These are phyloP conservation scores for Neotoxoptera formosana DNA, from an alignment of 1,140 invertebrate genomes.

Conservation along the genomic window DNA sequence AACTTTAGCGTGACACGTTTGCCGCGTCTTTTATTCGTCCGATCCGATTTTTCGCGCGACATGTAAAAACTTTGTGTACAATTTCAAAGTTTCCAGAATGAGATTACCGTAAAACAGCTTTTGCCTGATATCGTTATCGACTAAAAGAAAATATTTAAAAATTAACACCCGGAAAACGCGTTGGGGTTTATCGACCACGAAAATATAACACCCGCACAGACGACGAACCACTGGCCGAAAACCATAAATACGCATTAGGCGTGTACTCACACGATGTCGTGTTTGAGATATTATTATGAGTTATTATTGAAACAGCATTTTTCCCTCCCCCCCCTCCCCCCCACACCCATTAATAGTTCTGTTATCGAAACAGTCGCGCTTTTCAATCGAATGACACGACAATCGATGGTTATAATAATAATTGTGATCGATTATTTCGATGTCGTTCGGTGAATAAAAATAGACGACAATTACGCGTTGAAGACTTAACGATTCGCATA, in stretches of 20 bases:
- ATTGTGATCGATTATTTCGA: neutral
- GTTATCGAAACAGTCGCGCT: neutral
- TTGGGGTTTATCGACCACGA: neutral
- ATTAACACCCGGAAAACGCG: neutral
- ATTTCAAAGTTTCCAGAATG: neutral
- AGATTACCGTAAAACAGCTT: neutral
- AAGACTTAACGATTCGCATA: neutral
- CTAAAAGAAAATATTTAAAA: neutral
- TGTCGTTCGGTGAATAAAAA: neutral
- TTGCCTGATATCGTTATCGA: neutral
- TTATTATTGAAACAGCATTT: neutral
- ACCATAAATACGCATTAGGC: neutral
- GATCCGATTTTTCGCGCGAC: too few relatives aligned
- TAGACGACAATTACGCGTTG: neutral
- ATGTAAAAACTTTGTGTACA: neutral
- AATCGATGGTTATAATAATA: neutral
- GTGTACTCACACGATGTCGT: neutral
- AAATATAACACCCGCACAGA: neutral
- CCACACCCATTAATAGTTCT: neutral
- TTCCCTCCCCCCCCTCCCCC: too few relatives aligned
- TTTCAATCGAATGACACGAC: neutral
- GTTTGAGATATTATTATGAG: too few relatives aligned
- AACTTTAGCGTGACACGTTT: neutral
- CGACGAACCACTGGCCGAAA: neutral
- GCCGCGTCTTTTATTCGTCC: neutral